Conservation (phyloP, 2,113 vertebrate species). For the Cepphus grylle region DNA sequence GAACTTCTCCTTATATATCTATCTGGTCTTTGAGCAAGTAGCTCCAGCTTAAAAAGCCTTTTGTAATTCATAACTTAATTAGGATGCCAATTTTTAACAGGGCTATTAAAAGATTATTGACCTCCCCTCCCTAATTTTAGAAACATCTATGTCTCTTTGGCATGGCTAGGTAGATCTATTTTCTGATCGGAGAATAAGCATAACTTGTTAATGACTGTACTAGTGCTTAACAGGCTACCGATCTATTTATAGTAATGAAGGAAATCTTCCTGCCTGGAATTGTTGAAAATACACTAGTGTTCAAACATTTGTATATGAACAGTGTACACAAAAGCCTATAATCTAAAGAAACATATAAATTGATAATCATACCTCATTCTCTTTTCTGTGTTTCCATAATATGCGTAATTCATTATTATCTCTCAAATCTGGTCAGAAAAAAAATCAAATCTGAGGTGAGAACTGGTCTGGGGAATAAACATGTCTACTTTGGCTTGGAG, state of each 20-base stretch:
- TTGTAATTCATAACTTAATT: constrained; percentile 37
- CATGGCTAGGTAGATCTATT: constrained; percentile 9
- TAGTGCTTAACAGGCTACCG: neutral
- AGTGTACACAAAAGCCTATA: neutral
- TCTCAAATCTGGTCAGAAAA: neutral
- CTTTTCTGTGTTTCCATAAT: neutral
- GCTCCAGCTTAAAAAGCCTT: neutral
- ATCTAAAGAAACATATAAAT: neutral
- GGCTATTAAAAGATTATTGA: constrained; percentile 38
- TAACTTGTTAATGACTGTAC: constrained; percentile 28
- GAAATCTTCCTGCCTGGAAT: neutral
- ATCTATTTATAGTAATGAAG: neutral
- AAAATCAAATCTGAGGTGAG: neutral
- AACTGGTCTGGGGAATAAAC: neutral
- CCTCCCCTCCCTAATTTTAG: constrained; percentile 18
- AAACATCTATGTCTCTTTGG: neutral
- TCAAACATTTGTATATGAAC: neutral
- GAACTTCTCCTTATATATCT: constrained; percentile 29
- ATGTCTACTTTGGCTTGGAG: neutral
- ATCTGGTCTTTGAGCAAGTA: neutral
- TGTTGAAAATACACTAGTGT: accelerated
- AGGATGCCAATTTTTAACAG: constrained; percentile 12
- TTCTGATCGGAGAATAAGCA: constrained; percentile 22
- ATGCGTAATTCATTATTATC: neutral
- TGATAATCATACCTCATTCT: neutral